Conservation (phyloP, 2,797 vertebrate species). For the Poeciliopsis turneri region DNA sequence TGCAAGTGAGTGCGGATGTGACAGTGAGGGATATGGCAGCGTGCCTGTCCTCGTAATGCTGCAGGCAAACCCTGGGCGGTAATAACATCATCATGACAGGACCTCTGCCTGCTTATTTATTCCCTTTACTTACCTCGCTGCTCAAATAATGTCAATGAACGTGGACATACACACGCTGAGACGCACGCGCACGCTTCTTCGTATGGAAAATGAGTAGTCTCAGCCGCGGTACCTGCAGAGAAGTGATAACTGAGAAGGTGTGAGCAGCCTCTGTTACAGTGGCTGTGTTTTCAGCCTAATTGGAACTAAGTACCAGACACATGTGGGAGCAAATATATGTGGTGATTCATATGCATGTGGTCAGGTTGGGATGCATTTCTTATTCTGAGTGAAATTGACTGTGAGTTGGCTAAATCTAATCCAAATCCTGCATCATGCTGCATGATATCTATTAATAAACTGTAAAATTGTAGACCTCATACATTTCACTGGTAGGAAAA, state of each 20-base stretch:
- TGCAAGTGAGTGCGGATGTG: conserved; percentile 45
- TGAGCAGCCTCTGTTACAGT: conserved; percentile 79
- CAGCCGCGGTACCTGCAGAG: conserved; percentile 81
- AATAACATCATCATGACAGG: conserved; percentile 82
- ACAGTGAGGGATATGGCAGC: conserved; percentile 82
- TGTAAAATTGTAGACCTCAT: conserved; percentile 63
- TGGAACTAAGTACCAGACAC: conserved; percentile 86
- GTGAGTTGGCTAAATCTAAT: conserved; percentile 77
- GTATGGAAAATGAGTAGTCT: conserved; percentile 80
- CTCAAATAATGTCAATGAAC: conserved; percentile 79
- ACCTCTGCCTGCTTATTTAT: conserved; percentile 83
- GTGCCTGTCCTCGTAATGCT: conserved; percentile 74
- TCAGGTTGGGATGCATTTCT: conserved; percentile 79
- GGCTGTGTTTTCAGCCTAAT: conserved; percentile 83
- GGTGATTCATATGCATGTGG: conserved; percentile 86
- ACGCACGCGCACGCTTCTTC: conserved; percentile 27
- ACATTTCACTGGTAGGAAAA: conserved; percentile 62
- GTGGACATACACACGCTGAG: conserved; percentile 58
- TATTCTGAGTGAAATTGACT: conserved; percentile 86
- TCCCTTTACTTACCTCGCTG: conserved; percentile 80
- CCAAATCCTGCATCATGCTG: conserved; percentile 80
- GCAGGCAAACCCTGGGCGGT: conserved; percentile 74
- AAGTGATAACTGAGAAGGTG: conserved; percentile 82
- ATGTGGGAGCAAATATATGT: conserved; percentile 84
- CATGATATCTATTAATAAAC: conserved; percentile 81